Base-by-base conservation (phyloP, 2,888 invertebrate genomes). In the Epistrophe eligans region DNA sequence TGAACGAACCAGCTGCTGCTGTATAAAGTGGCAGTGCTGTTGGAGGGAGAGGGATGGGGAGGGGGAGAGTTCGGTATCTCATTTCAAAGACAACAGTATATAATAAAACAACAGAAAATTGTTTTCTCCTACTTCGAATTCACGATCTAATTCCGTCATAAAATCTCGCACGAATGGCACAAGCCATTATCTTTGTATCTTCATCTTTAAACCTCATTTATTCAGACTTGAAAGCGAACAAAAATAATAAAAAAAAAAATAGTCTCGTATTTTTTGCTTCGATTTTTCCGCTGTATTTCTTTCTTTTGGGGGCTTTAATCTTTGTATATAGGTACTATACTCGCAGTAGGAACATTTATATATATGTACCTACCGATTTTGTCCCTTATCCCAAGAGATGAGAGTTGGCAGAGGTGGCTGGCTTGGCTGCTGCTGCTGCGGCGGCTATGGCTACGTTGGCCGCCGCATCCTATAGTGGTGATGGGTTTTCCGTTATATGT, bases 151-250 rank as follows among this genome's bases (percentile, higher is more conserved):
- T 85, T 85, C 73, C 77, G 77, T 77, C 81, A 81, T 70, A 70
- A 77, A 85, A 81, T 77, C 80, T 77, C 80, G 60, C 81, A 77
- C 77, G 77, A 73, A 80, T 38, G 76, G 79, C 80, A 70, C 52
- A 40, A 58, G 28, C 72, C 55, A 84, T 77, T 84, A 84, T 80
- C 77, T 80, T 70, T 35, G 73, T 77, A 81, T 85, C 84, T 84
- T 60, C 80, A 77, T 80, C 80, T 85, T 85, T 70, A 85, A 85
- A 85, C 80, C 72, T 77, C 80, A 85, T 85, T 81, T 85, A 81
- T 80, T 81, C 77, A 67, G 72, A 52, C 64, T 62, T 62, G 19
- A 55, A 55, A 55, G 28, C 4, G 40, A 24, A 43, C 43, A 15
- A 13, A 4, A 43, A 40, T 9, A 40, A 40, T 0, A 60, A 15